phyloP scores from a whole-genome alignment of 2,797 vertebrate species.

The Lophius americanus region DNA sequence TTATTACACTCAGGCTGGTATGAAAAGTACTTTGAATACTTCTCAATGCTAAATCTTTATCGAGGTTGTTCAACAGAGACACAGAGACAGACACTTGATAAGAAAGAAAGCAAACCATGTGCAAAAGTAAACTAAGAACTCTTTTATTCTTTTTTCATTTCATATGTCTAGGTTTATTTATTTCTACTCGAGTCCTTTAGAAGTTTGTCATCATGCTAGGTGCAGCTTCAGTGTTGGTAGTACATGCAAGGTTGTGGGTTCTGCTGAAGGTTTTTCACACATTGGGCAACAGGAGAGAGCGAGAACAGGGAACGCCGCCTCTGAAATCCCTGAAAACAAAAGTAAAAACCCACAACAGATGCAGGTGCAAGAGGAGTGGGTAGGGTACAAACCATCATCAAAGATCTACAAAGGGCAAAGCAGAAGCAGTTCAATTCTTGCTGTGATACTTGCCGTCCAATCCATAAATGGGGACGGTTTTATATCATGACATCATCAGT shows the following conservation, averaged over 20 bases:
- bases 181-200: conserved; percentile 84
- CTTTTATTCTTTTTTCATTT: conserved; percentile 83
- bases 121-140: conserved; percentile 85
- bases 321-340: conserved; percentile 14
- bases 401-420: conserved; percentile 55
- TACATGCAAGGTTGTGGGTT: conserved; percentile 83
- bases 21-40: not conserved
- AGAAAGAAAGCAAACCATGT: conserved; percentile 70
- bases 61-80: not conserved
- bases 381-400: conserved; percentile 21
- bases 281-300: conserved; percentile 60
- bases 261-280: conserved; percentile 67
- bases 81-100: conserved; percentile 16
- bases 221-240: conserved; percentile 86
- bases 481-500: conserved; percentile 80
- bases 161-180: conserved; percentile 75
- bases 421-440: conserved; percentile 70
- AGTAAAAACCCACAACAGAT: conserved; percentile 47
- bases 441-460: conserved; percentile 61
- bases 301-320: conserved; percentile 34
- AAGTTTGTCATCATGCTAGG: conserved; percentile 85
- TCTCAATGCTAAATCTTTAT: not conserved
- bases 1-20: no score
- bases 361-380: conserved; percentile 17
- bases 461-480: conserved; percentile 60